Percentiles rank a stretch among this genome's conserved stretches.
phyloP scores from a whole-genome alignment of 1,140 invertebrate species.

The Parasteatoda tepidariorum region DNA sequence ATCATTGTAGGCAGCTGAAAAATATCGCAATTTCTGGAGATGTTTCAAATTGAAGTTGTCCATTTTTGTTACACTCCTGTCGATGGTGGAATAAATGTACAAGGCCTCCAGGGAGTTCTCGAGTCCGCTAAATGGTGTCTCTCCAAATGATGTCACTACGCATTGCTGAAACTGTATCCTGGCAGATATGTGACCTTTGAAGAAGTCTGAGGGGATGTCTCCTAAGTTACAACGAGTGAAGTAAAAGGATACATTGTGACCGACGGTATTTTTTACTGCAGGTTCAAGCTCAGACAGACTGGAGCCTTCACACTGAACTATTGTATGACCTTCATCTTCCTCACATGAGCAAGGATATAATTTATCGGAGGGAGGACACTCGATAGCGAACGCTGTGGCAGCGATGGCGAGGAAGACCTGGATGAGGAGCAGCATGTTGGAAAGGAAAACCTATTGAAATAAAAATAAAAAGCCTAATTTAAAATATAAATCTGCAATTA shows the following conservation, averaged over 20 bases:
- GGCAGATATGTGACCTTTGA: slow-evolving; percentile 12
- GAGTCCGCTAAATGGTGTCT: slow-evolving; percentile 28
- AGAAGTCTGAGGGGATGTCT: slow-evolving; percentile 38
- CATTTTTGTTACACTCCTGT: slow-evolving; percentile 36
- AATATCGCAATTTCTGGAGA: slow-evolving; percentile 7
- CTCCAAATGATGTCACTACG: slow-evolving; percentile 32
- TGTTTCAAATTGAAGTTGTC: slow-evolving; percentile 21
- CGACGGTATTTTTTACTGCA: neutral
- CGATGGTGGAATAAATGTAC: slow-evolving; percentile 27
- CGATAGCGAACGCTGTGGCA: no score
- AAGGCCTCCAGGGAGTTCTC: slow-evolving; percentile 24
- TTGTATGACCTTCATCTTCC: neutral
- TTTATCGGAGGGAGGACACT: slow-evolving; percentile 4
- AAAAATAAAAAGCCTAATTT: no score
- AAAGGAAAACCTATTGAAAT: no score
- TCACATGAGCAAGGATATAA: slow-evolving; percentile 37
- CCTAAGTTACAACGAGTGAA: slow-evolving; percentile 12
- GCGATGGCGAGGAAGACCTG: no score
- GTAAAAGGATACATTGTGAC: slow-evolving; percentile 30
- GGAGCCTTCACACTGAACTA: neutral
- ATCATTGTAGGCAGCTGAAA: slow-evolving; percentile 32
- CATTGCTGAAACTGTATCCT: slow-evolving; percentile 32
- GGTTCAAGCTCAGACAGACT: neutral
- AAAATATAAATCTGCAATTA: no score
- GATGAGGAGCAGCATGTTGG: no score